These are phyloP conservation scores for Euthynnus affinis DNA, from an alignment of 2,797 vertebrate species.

Conservation along the genomic window DNA sequence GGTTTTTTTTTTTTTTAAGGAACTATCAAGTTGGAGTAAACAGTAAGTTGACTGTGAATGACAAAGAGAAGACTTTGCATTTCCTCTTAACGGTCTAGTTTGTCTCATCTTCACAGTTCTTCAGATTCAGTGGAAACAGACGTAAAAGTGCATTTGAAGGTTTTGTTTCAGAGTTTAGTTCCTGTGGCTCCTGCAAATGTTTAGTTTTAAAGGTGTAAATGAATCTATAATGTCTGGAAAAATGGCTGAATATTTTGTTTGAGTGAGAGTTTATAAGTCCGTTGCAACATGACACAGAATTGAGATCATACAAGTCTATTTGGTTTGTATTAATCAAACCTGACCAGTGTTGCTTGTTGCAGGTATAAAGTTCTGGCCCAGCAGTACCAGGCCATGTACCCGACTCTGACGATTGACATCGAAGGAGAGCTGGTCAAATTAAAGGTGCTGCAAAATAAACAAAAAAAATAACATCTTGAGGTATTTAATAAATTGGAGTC, in stretches of 20 bases:
- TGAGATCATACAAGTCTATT: background rate
- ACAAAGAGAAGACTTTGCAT: no score
- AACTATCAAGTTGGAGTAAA: no score
- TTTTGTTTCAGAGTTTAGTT: background rate
- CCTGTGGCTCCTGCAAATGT: no score
- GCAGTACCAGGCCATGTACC: slow-evolving; percentile 97
- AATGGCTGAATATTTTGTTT: background rate
- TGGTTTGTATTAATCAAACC: background rate
- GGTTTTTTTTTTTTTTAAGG: no score
- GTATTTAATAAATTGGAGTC: background rate
- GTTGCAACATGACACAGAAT: background rate
- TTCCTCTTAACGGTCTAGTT: background rate
- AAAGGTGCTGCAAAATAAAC: slow-evolving; percentile 84
- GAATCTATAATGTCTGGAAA: background rate
- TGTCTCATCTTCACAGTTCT: background rate
- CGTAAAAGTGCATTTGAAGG: no score
- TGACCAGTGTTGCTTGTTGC: slow-evolving; percentile 43
- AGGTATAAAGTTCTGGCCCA: slow-evolving; percentile 96
- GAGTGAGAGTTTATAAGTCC: background rate
- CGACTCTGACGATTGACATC: slow-evolving; percentile 93
- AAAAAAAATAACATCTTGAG: background rate
- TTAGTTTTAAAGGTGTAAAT: background rate
- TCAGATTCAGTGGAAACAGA: background rate
- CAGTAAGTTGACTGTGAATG: no score
- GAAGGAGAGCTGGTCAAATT: slow-evolving; percentile 94